Percentiles rank a stretch among this genome's conserved stretches.
Evolutionary conservation across 2,888 invertebrate species (phyloP).

Genomic region (Notodonta dromedarius): DNA sequence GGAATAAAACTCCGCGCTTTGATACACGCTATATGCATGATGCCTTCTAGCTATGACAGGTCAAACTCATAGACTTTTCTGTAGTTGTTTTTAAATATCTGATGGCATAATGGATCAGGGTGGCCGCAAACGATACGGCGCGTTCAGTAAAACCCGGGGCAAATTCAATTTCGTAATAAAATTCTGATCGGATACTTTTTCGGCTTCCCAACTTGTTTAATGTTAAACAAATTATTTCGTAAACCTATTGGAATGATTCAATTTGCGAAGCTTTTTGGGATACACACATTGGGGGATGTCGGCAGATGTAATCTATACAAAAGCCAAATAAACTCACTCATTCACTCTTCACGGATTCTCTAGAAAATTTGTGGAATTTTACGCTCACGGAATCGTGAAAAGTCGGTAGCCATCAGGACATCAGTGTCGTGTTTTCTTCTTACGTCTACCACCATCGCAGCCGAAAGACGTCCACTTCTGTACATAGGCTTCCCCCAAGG

Average conservation of each 20-base stretch:
- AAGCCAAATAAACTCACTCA: neutral
- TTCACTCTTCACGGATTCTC: too few species aligned
- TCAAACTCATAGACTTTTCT: constrained; percentile 10
- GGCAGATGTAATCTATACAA: neutral
- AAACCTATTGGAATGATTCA: constrained; percentile 1
- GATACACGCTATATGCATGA: neutral
- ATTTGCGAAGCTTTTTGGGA: neutral
- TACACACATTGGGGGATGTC: neutral
- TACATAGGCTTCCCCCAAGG: too few species aligned
- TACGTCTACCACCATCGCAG: too few species aligned
- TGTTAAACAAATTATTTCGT: constrained; percentile 13
- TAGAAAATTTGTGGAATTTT: too few species aligned
- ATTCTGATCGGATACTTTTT: constrained; percentile 26
- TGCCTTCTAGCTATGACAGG: neutral
- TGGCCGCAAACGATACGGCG: constrained; percentile 18
- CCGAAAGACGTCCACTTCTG: too few species aligned
- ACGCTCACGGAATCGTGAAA: too few species aligned
- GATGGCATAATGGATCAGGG: constrained; percentile 33
- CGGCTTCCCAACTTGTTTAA: constrained; percentile 20
- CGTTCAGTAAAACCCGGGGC: constrained; percentile 22
- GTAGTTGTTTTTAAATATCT: constrained; percentile 26
- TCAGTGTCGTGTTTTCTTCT: too few species aligned
- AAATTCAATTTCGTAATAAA: constrained; percentile 35
- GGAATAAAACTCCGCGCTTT: neutral
- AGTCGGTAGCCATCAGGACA: too few species aligned